These are phyloP conservation scores for Characodon lateralis DNA, from an alignment of 2,797 vertebrate genomes.

Conservation along the genomic window DNA sequence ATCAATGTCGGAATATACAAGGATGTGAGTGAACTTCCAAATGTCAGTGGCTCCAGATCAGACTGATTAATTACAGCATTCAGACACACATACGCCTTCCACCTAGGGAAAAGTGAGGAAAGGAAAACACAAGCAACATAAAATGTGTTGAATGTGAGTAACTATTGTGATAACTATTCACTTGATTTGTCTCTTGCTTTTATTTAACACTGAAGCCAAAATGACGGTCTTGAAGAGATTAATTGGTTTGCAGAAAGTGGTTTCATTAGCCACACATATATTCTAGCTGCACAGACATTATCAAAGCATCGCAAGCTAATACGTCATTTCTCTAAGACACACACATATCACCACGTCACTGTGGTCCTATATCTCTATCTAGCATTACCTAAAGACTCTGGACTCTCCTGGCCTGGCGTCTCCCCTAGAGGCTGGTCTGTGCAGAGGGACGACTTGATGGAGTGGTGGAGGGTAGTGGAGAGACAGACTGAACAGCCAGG, in stretches of 20 bases:
- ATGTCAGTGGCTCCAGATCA: conserved; percentile 45
- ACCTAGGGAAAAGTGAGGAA: not conserved
- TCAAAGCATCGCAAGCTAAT: conserved; percentile 23
- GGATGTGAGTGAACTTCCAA: conserved; percentile 32
- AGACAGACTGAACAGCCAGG: conserved; percentile 62
- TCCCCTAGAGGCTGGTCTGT: conserved; percentile 50
- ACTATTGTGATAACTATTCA: conserved; percentile 31
- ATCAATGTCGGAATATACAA: conserved; percentile 32
- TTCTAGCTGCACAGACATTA: conserved; percentile 26
- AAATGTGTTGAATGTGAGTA: conserved; percentile 25
- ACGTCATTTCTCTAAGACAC: not conserved
- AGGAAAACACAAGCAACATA: conserved; percentile 15
- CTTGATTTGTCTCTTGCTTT: conserved; percentile 44
- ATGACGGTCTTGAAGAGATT: conserved; percentile 22
- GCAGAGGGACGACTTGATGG: conserved; percentile 72
- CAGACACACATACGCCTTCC: conserved; percentile 14
- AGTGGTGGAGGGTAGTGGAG: conserved; percentile 64
- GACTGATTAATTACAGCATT: conserved; percentile 47
- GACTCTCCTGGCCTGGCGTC: conserved; percentile 56
- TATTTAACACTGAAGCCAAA: conserved; percentile 35
- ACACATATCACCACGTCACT: conserved; percentile 23
- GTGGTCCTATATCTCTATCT: conserved; percentile 56
- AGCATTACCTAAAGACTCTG: conserved; percentile 65
- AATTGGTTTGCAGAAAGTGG: conserved; percentile 28
- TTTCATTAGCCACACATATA: conserved; percentile 41